Evolutionary conservation across 2,888 invertebrate species (phyloP), one percentile per base, ranked within the genome.

Genomic region (Xylota segnis): DNA sequence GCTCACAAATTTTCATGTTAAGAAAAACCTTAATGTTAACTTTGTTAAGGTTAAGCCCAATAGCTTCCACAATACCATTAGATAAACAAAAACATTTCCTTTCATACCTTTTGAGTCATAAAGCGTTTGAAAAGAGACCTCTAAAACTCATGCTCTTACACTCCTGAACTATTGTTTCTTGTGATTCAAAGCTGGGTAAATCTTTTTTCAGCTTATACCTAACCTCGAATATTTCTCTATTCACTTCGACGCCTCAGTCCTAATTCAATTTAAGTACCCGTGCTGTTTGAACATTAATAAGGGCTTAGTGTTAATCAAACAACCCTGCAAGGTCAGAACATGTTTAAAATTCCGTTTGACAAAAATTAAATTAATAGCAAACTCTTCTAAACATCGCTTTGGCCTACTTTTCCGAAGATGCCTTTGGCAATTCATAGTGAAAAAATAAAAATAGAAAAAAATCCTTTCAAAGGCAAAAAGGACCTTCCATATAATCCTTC

Each of bases 311-410:
- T 40, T 40, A n/a, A 34, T 0, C 16, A 14, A n/a, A 37, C 34
- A 59, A 59, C 12, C 14, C 29, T 56, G 9, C 10, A 9, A 10
- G 58, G 75, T 32, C 54, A 32, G 32, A 34, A 65, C n/a, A 5
- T 9, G 54, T 54, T 34, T 23, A 5, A 66, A 74, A 45, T 37
- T 74, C 59, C 52, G 47, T 66, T 79, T 74, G 66, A 59, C 59
- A 66, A 45, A 79, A 66, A 52, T 74, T 81, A 66, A 74, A 81
- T 74, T 81, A 81, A 45, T 23, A 59, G 27, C 34, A 59, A 50
- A 52, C 18, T 59, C 29, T 12, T 18, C 9, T 58, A 6, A 47
- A 16, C 12, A 23, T 45, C 9, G 27, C 10, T 50, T 72, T 71
- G 40, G 18, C 29, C 23, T 32, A 58, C 14, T 65, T 78, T 79